These are phyloP conservation scores for Ceratina calcarata DNA, from an alignment of 1,140 invertebrate genomes.

Conservation along the genomic window DNA sequence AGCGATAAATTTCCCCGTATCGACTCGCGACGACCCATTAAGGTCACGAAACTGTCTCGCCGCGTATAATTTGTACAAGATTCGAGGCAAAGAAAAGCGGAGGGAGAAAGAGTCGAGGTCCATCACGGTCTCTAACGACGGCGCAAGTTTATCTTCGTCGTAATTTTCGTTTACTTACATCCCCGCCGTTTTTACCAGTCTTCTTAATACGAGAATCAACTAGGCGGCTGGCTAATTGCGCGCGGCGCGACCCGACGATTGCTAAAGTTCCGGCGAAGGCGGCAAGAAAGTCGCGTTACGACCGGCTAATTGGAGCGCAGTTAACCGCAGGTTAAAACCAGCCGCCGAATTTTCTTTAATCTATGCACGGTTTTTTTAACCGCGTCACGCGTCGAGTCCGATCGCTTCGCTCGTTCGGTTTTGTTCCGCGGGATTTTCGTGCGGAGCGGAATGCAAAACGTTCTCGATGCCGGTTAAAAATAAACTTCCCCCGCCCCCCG, in stretches of 20 bases:
- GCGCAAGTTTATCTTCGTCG: slow-evolving; percentile 58
- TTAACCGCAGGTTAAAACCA: slow-evolving; percentile 69
- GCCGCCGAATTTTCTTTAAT: slow-evolving; percentile 53
- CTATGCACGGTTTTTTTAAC: background rate
- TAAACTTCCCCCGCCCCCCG: background rate
- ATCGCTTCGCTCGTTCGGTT: background rate
- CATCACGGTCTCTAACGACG: slow-evolving; percentile 55
- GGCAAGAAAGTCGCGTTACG: slow-evolving; percentile 48
- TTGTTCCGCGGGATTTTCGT: background rate
- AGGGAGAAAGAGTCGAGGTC: slow-evolving; percentile 1
- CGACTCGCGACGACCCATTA: slow-evolving; percentile 32
- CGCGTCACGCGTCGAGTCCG: slow-evolving; percentile 14
- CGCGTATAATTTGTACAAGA: slow-evolving; percentile 16
- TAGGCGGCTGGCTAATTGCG: slow-evolving; percentile 56
- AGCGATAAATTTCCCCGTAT: slow-evolving; percentile 36
- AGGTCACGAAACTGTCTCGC: slow-evolving; percentile 29
- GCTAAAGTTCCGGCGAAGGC: slow-evolving; percentile 47
- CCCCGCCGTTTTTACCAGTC: slow-evolving; percentile 51
- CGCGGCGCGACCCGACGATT: slow-evolving; percentile 42
- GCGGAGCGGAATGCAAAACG: background rate
- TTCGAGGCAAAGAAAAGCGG: background rate
- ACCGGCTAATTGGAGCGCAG: slow-evolving; percentile 68
- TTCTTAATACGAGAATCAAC: slow-evolving; percentile 52
- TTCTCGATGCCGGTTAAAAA: background rate
- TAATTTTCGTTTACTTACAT: slow-evolving; percentile 54